phyloP scores from a whole-genome alignment of 2,113 vertebrate genomes.

The Ia io region DNA sequence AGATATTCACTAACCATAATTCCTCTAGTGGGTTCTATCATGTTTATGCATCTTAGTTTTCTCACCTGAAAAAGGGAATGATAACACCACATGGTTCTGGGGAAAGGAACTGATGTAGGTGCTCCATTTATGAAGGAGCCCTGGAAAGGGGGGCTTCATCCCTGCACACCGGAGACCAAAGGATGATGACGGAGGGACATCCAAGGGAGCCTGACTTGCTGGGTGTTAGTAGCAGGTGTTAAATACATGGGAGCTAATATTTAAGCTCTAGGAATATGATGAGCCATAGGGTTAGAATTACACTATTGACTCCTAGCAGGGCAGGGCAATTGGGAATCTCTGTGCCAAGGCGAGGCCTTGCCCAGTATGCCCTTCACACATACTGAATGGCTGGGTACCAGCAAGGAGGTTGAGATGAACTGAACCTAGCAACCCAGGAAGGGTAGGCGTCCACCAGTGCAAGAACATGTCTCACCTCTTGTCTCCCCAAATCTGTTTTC shows the following conservation, averaged over 20 bases:
- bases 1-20: not conserved
- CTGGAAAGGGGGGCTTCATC: not conserved
- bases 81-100: not conserved
- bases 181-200: not conserved
- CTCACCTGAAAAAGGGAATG: not conserved
- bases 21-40: not conserved
- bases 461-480: not conserved
- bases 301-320: not conserved
- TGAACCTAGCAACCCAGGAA: not conserved
- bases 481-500: not conserved
- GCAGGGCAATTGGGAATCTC: not conserved
- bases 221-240: not conserved
- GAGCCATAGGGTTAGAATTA: not conserved
- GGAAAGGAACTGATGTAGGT: not conserved
- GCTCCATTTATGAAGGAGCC: not conserved
- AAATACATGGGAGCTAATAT: not conserved
- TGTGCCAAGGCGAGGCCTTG: not conserved
- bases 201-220: too few species aligned
- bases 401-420: not conserved
- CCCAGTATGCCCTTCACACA: accelerated
- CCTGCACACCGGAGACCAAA: not conserved
- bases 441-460: not conserved
- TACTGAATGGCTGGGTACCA: not conserved
- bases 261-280: not conserved
- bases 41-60: not conserved